Evolutionary conservation across 2,113 vertebrate genomes (phyloP), one percentile per base, ranked within the genome.

Genomic region (Oxyruncus cristatus): DNA sequence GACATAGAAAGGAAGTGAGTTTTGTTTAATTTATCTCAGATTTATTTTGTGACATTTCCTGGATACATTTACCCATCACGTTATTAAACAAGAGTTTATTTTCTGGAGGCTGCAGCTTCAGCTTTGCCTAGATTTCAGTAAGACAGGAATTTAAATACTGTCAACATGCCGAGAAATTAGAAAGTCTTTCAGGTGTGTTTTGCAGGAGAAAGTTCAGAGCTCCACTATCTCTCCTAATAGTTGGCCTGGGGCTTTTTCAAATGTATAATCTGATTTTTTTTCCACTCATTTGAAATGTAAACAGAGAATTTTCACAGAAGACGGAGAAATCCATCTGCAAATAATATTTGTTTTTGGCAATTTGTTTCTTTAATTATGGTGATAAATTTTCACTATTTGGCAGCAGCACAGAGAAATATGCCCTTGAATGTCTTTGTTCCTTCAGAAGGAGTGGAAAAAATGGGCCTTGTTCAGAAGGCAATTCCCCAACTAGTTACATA

Each of bases 331-430:
- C 75, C 61, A 90, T 91, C 89, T 94, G 92, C 66, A 95, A 91
- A 91, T 88, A 93, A 49, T 82, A 80, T 46, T 74, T 81, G 62
- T 46, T 88, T 94, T 47, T 68, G 68, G 86, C 93, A 96, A 95
- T 95, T 97, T 96, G 89, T 95, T 96, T 96, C 94, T 96, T 96
- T 97, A 97, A 96, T 97, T 95, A 94, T 68, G 80, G 85, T 95
- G 78, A 95, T 97, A 95, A 95, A 93, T 97, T 93, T 96, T 52
- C 70, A 90, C 55, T 83, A 47, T 90, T 97, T 97, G 96, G 96
- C 95, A 95, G 62, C 56, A 95, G 71, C 75, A 89, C 92, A 96
- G 92, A 97, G 95, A 87, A 94, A 87, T 92, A 41, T 41, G 62
- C 41, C 96, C 90, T 83, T 91, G 94, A 49, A 73, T 91, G 63